Percentiles rank a stretch among this genome's conserved stretches.
phyloP scores from a whole-genome alignment of 2,113 vertebrate genomes.

The Morone chrysops region DNA sequence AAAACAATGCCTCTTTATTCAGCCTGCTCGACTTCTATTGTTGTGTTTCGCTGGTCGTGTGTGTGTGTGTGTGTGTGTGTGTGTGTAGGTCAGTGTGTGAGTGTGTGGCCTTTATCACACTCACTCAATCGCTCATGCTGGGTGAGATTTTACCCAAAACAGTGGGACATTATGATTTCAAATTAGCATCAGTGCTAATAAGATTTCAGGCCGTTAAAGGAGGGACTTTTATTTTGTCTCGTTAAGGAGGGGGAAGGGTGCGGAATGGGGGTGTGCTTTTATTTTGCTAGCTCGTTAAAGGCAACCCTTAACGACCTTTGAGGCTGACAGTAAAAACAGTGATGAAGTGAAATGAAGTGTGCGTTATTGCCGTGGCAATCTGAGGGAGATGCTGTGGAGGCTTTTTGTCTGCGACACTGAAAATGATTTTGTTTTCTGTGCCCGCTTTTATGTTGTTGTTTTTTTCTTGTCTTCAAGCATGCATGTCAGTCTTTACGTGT shows the following conservation, averaged over 20 bases:
- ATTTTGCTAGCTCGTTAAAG: slow-evolving; percentile 58
- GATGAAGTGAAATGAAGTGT: slow-evolving; percentile 65
- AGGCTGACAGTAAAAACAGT: slow-evolving; percentile 62
- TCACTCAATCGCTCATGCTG: background rate
- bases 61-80: slow-evolving; percentile 11
- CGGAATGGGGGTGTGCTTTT: background rate
- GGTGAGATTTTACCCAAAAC: slow-evolving; percentile 42
- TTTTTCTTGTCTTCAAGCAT: too few relatives aligned
- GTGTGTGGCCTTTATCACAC: slow-evolving; percentile 31
- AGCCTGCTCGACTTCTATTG: slow-evolving; percentile 35
- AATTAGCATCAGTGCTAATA: slow-evolving; percentile 74
- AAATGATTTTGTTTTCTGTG: background rate
- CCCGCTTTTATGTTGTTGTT: too few relatives aligned
- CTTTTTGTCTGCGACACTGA: background rate
- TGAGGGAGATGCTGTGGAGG: slow-evolving; percentile 7
- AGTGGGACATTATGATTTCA: slow-evolving; percentile 50
- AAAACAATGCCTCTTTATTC: slow-evolving; percentile 78
- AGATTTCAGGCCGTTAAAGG: slow-evolving; percentile 42
- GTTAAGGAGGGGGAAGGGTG: slow-evolving; percentile 4
- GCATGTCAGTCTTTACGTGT: too few relatives aligned
- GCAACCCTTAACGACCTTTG: slow-evolving; percentile 60
- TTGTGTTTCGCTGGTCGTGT: slow-evolving; percentile 26
- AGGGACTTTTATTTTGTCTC: slow-evolving; percentile 41
- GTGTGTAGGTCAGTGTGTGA: slow-evolving; percentile 12
- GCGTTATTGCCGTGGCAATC: slow-evolving; percentile 34